Evolutionary conservation across 2,113 vertebrate genomes (phyloP), one percentile per base, ranked within the genome.

Genomic region (Stigmatopora nigra): DNA sequence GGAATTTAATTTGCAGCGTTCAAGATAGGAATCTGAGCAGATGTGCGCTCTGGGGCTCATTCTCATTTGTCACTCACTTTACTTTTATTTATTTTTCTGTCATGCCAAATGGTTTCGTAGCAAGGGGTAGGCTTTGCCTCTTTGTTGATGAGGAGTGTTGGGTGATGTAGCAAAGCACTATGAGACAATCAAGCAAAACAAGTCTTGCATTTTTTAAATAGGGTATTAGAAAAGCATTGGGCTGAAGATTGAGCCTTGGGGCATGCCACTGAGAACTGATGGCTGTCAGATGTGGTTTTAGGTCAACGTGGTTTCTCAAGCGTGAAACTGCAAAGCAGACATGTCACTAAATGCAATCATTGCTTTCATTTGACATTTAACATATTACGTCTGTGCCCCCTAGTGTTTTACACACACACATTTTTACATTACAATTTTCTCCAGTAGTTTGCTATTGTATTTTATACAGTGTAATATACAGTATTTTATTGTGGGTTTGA

Each of bases 1-100:
- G 95, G 94, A 96, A 98, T 98, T 97, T 96, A 93, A 98, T 98
- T 98, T 96, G 93, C 93, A 94, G 92, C 95, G 93, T 96, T 96
- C 93, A 94, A 95, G 93, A 94, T 93, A 92, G 92, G 77, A 94
- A 95, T 97, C 93, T 90, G 92, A 94, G 92, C 92, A 88, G 90
- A 94, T 93, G 92, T 92, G 86, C 92, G 94, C 94, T 93, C 90
- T 82, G 94, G 92, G 94, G 92, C 88, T 89, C 92, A 89, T 91
- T 89, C 90, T 93, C 91, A 77, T 89, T 88, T 84, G 79, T 76
- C 71, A 76, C 71, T 86, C 85, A 87, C 81, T 88, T 84, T 87
- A 77, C 83, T 74, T 87, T 79, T 85, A 78, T 84, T 84, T 82
- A 81, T 83, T 83, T 86, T 80, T 71, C 73, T 66, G 81, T 75